phyloP scores from a whole-genome alignment of 2,797 vertebrate genomes.

The Delichon dasypus region DNA sequence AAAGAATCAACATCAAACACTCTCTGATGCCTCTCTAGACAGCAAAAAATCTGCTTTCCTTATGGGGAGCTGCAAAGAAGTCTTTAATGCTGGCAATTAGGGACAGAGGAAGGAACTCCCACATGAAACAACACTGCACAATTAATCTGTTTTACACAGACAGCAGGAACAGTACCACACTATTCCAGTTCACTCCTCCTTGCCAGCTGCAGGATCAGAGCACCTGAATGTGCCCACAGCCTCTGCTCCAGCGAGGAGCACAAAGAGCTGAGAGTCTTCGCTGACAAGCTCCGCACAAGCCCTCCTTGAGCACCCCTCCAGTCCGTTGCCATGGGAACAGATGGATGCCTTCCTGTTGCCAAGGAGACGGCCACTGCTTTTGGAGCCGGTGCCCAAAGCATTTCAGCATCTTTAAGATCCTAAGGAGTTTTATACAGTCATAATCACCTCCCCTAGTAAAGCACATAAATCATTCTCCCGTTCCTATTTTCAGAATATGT shows the following conservation, averaged over 20 bases:
- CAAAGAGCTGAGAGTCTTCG: background rate
- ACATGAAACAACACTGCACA: background rate
- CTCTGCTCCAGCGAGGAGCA: background rate
- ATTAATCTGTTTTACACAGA: background rate
- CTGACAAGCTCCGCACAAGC: background rate
- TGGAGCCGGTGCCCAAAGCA: background rate
- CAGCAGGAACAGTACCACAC: background rate
- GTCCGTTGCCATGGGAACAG: slow-evolving; percentile 58
- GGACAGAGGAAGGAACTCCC: background rate
- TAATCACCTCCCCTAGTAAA: background rate
- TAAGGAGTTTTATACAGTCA: background rate
- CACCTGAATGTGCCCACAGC: background rate
- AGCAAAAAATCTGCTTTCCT: background rate
- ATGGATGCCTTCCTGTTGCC: slow-evolving; percentile 46
- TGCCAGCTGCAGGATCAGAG: background rate
- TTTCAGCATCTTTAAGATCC: background rate
- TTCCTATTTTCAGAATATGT: background rate
- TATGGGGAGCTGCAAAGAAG: background rate
- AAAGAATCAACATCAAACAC: background rate
- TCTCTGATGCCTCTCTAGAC: background rate
- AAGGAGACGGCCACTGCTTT: slow-evolving; percentile 40
- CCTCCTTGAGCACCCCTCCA: background rate
- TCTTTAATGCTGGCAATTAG: background rate
- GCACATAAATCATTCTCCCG: background rate
- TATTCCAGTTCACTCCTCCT: background rate